phyloP scores from a whole-genome alignment of 2,113 vertebrate genomes.

The Corydoras maculifer region DNA sequence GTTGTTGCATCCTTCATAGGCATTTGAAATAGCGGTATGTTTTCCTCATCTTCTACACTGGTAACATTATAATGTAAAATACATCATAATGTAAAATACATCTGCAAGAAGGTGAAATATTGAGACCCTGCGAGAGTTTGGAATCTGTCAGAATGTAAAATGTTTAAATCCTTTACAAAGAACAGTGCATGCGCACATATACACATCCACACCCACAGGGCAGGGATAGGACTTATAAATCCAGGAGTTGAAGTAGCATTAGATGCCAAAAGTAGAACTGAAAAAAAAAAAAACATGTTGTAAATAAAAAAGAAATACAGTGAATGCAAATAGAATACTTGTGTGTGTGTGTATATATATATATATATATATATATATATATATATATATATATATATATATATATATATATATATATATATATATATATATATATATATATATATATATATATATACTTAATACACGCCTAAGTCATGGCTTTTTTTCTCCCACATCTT shows the following conservation, averaged over 20 bases:
- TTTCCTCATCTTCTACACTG: conserved; percentile 3
- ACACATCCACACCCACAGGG: not conserved
- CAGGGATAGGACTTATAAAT: too few species aligned
- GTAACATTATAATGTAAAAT: conserved; percentile 39
- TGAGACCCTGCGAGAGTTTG: not conserved
- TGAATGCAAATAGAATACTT: not conserved
- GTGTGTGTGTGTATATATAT: not conserved
- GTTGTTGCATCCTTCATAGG: too few species aligned
- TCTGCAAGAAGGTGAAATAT: conserved; percentile 13
- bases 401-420: too few species aligned
- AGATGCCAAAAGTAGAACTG: conserved; percentile 8
- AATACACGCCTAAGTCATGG: not conserved
- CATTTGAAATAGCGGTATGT: not conserved
- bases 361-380: too few species aligned
- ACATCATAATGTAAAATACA: conserved; percentile 43
- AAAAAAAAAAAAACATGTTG: not conserved
- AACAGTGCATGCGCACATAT: conserved; percentile 20
- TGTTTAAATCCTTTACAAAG: not conserved
- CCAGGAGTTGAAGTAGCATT: too few species aligned
- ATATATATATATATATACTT: too few species aligned
- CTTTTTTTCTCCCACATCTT: not conserved
- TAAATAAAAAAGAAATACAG: not conserved
- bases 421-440: too few species aligned
- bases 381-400: too few species aligned
- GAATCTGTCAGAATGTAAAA: not conserved